phyloP scores from a whole-genome alignment of 2,113 vertebrate species.

The Xiphorhynchus elegans region DNA sequence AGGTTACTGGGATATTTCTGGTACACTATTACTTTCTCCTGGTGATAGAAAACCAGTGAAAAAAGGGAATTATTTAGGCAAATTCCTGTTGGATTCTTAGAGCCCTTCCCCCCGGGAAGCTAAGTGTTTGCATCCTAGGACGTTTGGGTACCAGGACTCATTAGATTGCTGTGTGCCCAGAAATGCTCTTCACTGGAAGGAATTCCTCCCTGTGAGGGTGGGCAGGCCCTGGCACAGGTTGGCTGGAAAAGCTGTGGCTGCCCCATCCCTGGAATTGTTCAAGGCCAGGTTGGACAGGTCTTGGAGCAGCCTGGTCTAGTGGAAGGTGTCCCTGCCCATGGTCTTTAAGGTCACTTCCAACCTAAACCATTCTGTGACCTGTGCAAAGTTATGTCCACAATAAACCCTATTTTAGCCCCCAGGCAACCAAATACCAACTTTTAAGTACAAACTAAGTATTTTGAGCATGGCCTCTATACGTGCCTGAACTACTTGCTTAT shows the following conservation, averaged over 20 bases:
- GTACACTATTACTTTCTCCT: not conserved
- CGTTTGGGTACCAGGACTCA: not conserved
- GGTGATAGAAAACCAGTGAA: accelerated
- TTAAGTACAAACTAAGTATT: not conserved
- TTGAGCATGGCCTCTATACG: accelerated
- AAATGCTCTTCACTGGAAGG: not conserved
- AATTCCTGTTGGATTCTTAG: not conserved
- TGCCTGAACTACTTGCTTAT: not conserved
- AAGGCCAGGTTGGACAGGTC: accelerated
- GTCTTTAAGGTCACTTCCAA: not conserved
- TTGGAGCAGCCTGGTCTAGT: accelerated
- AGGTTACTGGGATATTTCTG: not conserved
- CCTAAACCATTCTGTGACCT: not conserved
- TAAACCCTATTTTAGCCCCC: not conserved
- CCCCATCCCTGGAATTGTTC: not conserved
- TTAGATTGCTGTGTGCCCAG: accelerated
- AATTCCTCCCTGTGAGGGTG: not conserved
- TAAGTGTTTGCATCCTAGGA: not conserved
- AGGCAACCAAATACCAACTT: not conserved
- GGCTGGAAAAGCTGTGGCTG: not conserved
- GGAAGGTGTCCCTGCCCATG: not conserved
- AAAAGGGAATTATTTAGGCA: not conserved
- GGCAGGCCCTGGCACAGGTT: accelerated
- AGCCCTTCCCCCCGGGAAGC: not conserved
- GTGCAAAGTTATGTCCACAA: not conserved